phyloP scores from a whole-genome alignment of 2,888 invertebrate genomes.

The Calameuta pallipes region DNA sequence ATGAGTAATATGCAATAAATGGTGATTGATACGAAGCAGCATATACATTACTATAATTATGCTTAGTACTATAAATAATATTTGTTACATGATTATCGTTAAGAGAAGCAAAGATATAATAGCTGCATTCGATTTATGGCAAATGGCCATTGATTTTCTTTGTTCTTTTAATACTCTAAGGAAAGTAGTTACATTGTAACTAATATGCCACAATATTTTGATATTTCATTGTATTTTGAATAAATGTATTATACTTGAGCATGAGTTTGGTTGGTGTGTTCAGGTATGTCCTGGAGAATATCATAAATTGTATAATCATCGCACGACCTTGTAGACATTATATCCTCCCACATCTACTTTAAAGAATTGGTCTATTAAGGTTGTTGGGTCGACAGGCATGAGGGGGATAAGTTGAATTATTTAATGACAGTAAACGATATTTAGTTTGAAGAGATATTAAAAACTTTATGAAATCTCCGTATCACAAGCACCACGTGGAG shows the following conservation, averaged over 20 bases:
- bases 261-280: background rate
- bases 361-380: no score
- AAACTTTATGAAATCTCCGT: no score
- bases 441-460: no score
- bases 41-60: background rate
- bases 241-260: background rate
- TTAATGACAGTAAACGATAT: no score
- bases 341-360: no score
- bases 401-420: no score
- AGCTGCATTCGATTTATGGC: background rate
- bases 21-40: background rate
- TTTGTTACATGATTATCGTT: background rate
- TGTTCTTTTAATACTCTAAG: background rate
- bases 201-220: background rate
- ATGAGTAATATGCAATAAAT: background rate
- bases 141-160: background rate
- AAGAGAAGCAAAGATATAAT: background rate
- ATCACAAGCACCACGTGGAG: no score
- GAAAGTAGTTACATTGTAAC: background rate
- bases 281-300: no score
- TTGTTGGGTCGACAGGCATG: no score
- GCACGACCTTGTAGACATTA: no score
- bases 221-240: background rate
- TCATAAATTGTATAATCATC: no score
- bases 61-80: background rate